Evolutionary conservation across 2,888 invertebrate genomes (phyloP).

Genomic region (Aleiodes leptofemur): DNA sequence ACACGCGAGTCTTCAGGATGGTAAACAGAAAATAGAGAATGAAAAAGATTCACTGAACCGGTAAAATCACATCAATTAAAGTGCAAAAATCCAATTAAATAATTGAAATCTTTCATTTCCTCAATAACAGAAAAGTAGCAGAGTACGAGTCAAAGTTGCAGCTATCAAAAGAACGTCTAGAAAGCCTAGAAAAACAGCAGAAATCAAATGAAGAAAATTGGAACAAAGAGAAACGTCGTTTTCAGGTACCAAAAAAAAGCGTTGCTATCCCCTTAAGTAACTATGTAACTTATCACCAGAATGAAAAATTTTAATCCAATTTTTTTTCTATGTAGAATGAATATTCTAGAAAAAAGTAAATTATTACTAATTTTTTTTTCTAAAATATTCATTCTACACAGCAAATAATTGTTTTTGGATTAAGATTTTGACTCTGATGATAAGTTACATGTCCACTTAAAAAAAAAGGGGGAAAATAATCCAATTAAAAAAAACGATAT

Average conservation of each 20-base stretch:
- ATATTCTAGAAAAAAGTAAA: too few relatives aligned
- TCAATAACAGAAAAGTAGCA: slow-evolving; percentile 78
- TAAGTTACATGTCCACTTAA: too few relatives aligned
- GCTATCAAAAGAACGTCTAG: slow-evolving; percentile 80
- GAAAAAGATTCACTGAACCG: slow-evolving; percentile 88
- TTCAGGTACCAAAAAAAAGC: slow-evolving; percentile 47
- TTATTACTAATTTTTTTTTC: too few relatives aligned
- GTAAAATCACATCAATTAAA: slow-evolving; percentile 73
- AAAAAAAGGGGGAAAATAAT: neutral
- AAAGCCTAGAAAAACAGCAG: slow-evolving; percentile 80
- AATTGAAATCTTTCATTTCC: slow-evolving; percentile 30
- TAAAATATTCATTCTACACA: too few relatives aligned
- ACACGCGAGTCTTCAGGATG: slow-evolving; percentile 89
- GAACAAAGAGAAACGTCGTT: slow-evolving; percentile 81
- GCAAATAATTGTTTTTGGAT: too few relatives aligned
- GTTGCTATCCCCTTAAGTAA: too few relatives aligned
- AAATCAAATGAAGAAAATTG: slow-evolving; percentile 83
- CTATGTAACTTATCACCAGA: too few relatives aligned
- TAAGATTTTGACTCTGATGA: too few relatives aligned
- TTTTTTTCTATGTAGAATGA: too few relatives aligned
- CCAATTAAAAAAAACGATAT: slow-evolving; percentile 1
- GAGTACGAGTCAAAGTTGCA: slow-evolving; percentile 81
- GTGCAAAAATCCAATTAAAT: slow-evolving; percentile 5
- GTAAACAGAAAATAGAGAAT: slow-evolving; percentile 87
- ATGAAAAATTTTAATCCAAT: too few relatives aligned